These are phyloP conservation scores for Zaprionus vittiger DNA, from an alignment of 1,140 invertebrate genomes.

Conservation along the genomic window DNA sequence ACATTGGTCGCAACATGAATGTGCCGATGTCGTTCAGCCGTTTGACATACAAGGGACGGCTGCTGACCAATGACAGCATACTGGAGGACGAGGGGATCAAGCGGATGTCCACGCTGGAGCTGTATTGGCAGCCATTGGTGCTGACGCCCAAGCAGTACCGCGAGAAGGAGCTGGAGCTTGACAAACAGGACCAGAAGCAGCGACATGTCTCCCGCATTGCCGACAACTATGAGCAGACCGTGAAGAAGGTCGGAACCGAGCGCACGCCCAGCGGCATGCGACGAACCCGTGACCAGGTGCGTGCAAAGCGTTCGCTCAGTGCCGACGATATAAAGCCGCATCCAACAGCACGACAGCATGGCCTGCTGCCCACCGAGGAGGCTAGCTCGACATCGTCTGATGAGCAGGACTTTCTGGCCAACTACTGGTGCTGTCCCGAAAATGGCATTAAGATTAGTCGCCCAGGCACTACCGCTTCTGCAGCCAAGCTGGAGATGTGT, in stretches of 20 bases:
- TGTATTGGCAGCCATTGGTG: conserved; percentile 66
- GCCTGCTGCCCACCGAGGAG: neutral
- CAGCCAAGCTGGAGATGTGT: neutral
- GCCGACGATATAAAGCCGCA: neutral
- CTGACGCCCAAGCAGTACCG: conserved; percentile 50
- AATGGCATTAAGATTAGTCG: neutral
- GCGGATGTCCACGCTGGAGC: conserved; percentile 63
- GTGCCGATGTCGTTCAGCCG: conserved; percentile 73
- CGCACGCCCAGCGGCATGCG: conserved; percentile 6
- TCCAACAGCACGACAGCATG: neutral
- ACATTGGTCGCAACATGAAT: conserved; percentile 52
- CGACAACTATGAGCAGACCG: conserved; percentile 28
- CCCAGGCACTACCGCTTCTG: neutral
- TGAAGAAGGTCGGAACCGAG: conserved; percentile 18
- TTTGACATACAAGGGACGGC: conserved; percentile 53
- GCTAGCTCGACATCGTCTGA: conserved; percentile 29
- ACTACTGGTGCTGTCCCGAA: conserved; percentile 40
- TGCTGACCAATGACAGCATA: conserved; percentile 50
- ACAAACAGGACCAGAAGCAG: conserved; percentile 51
- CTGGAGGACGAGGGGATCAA: conserved; percentile 60
- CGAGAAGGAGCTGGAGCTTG: conserved; percentile 58
- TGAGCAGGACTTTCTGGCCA: conserved; percentile 53
- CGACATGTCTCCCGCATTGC: conserved; percentile 2
- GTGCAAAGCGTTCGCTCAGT: conserved; percentile 16
- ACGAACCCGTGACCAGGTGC: neutral